A percentile compares a stretch with the other conserved stretches of the same genome.
phyloP scores from a whole-genome alignment of 2,113 vertebrate genomes.

The Pitta sordida region DNA sequence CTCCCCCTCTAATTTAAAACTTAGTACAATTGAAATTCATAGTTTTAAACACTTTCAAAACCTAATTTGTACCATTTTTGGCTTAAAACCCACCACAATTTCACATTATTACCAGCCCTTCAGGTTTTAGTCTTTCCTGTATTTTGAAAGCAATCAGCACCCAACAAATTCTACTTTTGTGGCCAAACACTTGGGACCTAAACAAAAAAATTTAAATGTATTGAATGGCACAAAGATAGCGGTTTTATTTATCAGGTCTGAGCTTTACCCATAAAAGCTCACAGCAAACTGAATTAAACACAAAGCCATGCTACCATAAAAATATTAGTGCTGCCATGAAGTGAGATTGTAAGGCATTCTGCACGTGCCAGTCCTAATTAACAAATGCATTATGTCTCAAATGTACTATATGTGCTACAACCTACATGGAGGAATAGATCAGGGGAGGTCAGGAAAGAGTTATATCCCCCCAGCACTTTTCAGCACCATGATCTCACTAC shows the following conservation, averaged over 20 bases:
- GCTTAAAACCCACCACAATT: background rate
- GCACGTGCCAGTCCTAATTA: background rate
- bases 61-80: background rate
- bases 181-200: background rate
- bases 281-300: background rate
- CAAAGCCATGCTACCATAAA: background rate
- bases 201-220: background rate
- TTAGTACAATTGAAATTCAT: background rate
- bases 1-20: constrained; percentile 28
- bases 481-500: constrained; percentile 27
- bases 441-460: background rate
- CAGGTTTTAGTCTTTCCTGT: background rate
- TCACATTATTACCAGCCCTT: background rate
- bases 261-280: background rate
- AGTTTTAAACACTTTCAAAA: background rate
- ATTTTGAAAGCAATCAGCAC: too few species aligned
- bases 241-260: background rate
- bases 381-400: background rate
- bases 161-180: background rate
- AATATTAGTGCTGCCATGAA: background rate
- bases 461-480: background rate
- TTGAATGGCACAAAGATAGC: background rate
- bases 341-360: background rate
- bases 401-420: background rate
- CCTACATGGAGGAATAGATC: background rate